A percentile compares a stretch with the other conserved stretches of the same genome.
Evolutionary conservation across 2,797 vertebrate species (phyloP).

Genomic region (Tragelaphus oryx): DNA sequence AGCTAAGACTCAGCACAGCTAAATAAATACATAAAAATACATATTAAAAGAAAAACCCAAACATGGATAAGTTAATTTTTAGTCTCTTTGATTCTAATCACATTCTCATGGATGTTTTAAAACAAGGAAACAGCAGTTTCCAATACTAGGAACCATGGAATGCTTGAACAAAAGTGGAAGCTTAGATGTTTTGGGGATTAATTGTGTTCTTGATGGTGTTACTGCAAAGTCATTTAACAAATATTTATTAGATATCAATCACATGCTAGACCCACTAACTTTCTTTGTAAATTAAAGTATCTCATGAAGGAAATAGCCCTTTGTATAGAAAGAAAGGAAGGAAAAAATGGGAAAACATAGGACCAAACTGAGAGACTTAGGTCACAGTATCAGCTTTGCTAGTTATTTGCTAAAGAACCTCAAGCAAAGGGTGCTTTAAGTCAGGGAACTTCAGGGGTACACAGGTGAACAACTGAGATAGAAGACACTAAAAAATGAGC

Average conservation of each 20-base stretch:
- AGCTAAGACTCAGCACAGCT: neutral
- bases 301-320: neutral
- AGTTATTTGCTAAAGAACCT: neutral
- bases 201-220: neutral
- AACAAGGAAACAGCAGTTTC: neutral
- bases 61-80: neutral
- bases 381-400: neutral
- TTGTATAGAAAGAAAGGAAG: neutral
- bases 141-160: neutral
- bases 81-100: constrained; percentile 9
- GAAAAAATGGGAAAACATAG: neutral
- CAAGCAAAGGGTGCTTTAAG: neutral
- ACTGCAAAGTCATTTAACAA: neutral
- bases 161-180: neutral
- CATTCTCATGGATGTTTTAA: neutral
- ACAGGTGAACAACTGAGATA: neutral
- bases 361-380: neutral
- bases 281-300: neutral
- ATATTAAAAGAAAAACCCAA: neutral
- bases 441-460: neutral
- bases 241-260: neutral
- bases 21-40: neutral
- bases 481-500: neutral
- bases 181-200: neutral
- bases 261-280: neutral